phyloP scores from a whole-genome alignment of 2,113 vertebrate genomes.

The Desmodus rotundus region DNA sequence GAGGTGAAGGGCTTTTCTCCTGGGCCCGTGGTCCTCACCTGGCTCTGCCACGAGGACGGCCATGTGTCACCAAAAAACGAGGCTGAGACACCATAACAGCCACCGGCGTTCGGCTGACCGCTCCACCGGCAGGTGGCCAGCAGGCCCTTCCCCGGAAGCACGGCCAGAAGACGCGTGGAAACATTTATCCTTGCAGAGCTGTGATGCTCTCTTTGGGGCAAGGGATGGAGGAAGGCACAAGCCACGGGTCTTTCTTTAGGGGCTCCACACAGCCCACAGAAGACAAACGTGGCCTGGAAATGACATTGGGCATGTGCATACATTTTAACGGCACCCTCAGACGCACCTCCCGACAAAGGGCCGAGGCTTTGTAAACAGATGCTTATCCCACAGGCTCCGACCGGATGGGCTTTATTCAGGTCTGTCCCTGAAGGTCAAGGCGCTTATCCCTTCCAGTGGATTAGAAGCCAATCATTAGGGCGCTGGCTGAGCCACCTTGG shows the following conservation, averaged over 20 bases:
- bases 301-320: fast-evolving
- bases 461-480: not conserved
- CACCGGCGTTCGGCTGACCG: not conserved
- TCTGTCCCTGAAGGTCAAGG: not conserved
- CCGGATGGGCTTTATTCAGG: not conserved
- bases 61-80: not conserved
- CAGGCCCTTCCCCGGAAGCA: not conserved
- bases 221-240: not conserved
- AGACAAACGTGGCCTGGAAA: not conserved
- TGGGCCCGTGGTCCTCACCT: not conserved
- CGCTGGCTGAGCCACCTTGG: not conserved
- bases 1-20: not conserved
- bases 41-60: not conserved
- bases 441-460: not conserved
- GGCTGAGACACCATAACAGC: not conserved
- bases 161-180: not conserved
- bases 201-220: fast-evolving
- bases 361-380: fast-evolving
- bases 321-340: fast-evolving
- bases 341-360: not conserved
- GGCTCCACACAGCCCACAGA: not conserved
- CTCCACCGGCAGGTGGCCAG: not conserved
- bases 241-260: fast-evolving
- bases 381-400: fast-evolving
- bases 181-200: fast-evolving